phyloP scores from a whole-genome alignment of 2,888 invertebrate genomes.

The Plebejus argus region DNA sequence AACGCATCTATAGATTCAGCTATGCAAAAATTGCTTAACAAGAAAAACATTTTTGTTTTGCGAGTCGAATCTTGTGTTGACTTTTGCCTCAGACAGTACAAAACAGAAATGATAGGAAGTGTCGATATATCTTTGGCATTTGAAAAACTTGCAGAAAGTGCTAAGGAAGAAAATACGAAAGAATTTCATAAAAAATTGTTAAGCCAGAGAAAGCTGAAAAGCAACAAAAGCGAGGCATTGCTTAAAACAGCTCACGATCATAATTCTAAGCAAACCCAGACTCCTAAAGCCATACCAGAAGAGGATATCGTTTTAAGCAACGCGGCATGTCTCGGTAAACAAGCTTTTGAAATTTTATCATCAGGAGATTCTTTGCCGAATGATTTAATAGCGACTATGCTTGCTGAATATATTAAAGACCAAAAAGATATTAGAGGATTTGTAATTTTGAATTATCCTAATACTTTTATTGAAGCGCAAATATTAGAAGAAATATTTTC shows the following conservation, averaged over 20 bases:
- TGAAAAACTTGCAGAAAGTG: conserved; percentile 59
- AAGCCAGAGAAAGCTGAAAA: conserved; percentile 54
- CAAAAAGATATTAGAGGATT: conserved; percentile 77
- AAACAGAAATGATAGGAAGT: conserved; percentile 75
- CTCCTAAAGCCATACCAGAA: conserved; percentile 81
- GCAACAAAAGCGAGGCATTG: conserved; percentile 52
- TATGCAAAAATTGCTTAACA: conserved; percentile 67
- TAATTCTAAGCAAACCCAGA: conserved; percentile 80
- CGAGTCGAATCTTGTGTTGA: conserved; percentile 78
- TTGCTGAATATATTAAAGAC: conserved; percentile 82
- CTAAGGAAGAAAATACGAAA: conserved; percentile 58
- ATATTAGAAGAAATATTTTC: conserved; percentile 82
- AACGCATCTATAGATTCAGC: conserved; percentile 62
- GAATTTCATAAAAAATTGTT: conserved; percentile 65
- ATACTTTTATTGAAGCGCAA: conserved; percentile 78
- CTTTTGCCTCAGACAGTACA: conserved; percentile 78
- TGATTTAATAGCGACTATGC: conserved; percentile 77
- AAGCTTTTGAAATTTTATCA: conserved; percentile 76
- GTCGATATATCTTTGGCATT: conserved; percentile 71
- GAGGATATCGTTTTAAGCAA: conserved; percentile 76
- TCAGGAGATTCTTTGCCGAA: conserved; percentile 79
- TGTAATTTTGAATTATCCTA: conserved; percentile 84
- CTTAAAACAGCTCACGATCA: not conserved
- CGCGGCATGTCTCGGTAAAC: conserved; percentile 78
- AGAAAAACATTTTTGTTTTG: conserved; percentile 65